A percentile compares a stretch with the other conserved stretches of the same genome.
These are phyloP conservation scores for Euura lappo DNA, from an alignment of 1,140 invertebrate species.

Conservation along the genomic window DNA sequence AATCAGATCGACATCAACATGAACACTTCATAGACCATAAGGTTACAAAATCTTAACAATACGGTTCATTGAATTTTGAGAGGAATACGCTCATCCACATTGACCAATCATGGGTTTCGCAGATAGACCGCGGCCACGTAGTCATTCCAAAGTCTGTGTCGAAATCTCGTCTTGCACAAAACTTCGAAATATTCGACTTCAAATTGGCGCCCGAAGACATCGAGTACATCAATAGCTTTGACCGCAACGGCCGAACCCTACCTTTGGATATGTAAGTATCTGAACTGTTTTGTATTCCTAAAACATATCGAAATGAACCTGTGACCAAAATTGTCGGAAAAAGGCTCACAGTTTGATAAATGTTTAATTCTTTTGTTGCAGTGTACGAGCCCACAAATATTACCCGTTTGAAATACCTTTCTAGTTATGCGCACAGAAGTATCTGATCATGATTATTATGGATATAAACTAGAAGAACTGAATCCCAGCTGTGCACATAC, in stretches of 20 bases:
- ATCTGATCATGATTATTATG: too few relatives aligned
- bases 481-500: too few relatives aligned
- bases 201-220: slow-evolving; percentile 67
- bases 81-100: too few relatives aligned
- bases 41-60: too few relatives aligned
- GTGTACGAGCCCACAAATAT: slow-evolving; percentile 50
- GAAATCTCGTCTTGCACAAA: slow-evolving; percentile 75
- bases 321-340: not conserved
- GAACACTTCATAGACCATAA: too few relatives aligned
- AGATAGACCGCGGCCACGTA: slow-evolving; percentile 77
- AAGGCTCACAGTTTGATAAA: not conserved
- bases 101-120: too few relatives aligned
- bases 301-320: not conserved
- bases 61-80: too few relatives aligned
- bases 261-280: slow-evolving; percentile 49
- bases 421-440: slow-evolving; percentile 21
- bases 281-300: not conserved
- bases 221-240: slow-evolving; percentile 63
- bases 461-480: too few relatives aligned
- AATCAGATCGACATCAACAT: too few relatives aligned
- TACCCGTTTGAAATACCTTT: slow-evolving; percentile 58
- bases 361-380: slow-evolving; percentile 34
- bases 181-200: slow-evolving; percentile 82
- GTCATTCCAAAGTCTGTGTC: slow-evolving; percentile 86
- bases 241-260: slow-evolving; percentile 63